phyloP scores from a whole-genome alignment of 1,140 invertebrate species.

The Drosophila funebris region DNA sequence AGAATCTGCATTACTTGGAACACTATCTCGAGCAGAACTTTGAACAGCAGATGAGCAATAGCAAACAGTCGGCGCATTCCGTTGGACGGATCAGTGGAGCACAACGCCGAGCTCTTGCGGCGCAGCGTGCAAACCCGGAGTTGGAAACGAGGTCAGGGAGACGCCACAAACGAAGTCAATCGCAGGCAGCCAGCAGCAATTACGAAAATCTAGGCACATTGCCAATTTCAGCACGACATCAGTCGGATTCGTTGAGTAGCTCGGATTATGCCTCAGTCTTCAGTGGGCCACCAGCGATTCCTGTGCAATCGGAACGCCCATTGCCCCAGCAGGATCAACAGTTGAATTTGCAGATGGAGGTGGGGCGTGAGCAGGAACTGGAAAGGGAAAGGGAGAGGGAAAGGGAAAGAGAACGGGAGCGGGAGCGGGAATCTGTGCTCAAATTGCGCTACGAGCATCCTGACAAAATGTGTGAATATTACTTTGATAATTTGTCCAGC shows the following conservation, averaged over 20 bases:
- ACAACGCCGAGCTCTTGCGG: slow-evolving; percentile 48
- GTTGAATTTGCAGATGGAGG: neutral
- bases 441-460: slow-evolving; percentile 80
- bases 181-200: slow-evolving; percentile 55
- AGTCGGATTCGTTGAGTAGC: slow-evolving; percentile 78
- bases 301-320: neutral
- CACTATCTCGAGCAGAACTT: slow-evolving; percentile 81
- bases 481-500: slow-evolving; percentile 73
- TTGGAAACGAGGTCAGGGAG: slow-evolving; percentile 6
- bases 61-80: slow-evolving; percentile 66
- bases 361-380: neutral
- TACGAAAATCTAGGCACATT: slow-evolving; percentile 75
- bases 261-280: slow-evolving; percentile 83
- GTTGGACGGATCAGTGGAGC: slow-evolving; percentile 65
- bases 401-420: neutral
- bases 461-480: slow-evolving; percentile 81
- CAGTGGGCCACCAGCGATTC: slow-evolving; percentile 62
- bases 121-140: slow-evolving; percentile 25
- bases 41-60: slow-evolving; percentile 60
- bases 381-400: neutral
- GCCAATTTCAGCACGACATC: slow-evolving; percentile 48
- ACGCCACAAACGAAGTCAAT: slow-evolving; percentile 69
- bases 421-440: slow-evolving; percentile 23
- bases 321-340: neutral
- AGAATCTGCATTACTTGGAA: slow-evolving; percentile 81